Conservation (phyloP, 2,113 vertebrate species). For the Scolopax mira region DNA sequence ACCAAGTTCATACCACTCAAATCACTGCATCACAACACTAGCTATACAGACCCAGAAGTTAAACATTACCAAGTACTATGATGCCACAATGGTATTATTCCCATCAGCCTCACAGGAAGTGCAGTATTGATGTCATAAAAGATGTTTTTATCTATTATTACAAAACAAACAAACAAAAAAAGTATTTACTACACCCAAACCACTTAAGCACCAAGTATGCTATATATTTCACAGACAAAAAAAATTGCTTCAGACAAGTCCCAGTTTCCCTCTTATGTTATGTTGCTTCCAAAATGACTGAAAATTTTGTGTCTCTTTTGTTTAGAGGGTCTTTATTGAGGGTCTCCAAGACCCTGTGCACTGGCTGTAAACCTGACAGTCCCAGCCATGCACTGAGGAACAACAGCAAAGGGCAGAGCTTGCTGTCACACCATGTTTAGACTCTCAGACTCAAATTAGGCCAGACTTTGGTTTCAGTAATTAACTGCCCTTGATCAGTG, state of each 20-base stretch:
- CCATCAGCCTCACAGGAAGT: neutral
- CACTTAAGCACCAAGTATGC: neutral
- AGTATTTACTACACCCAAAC: neutral
- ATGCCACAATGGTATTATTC: accelerated
- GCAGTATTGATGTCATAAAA: neutral
- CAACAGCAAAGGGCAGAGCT: neutral
- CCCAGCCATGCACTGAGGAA: neutral
- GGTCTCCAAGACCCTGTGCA: neutral
- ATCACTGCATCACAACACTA: neutral
- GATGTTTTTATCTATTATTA: neutral
- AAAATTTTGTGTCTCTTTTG: neutral
- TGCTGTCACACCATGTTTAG: neutral
- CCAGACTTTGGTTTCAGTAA: neutral
- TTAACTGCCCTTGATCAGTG: neutral
- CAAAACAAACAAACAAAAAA: too few relatives aligned
- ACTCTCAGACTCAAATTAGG: neutral
- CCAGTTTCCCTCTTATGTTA: neutral
- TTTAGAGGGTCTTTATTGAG: neutral
- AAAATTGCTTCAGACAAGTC: neutral
- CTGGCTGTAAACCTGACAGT: neutral
- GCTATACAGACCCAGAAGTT: neutral
- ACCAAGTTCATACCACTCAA: neutral
- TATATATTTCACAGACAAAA: neutral
- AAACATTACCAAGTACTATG: neutral
- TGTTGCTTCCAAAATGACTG: neutral